Evolutionary conservation across 1,140 invertebrate genomes (phyloP).

Genomic region (Nilaparvata lugens): DNA sequence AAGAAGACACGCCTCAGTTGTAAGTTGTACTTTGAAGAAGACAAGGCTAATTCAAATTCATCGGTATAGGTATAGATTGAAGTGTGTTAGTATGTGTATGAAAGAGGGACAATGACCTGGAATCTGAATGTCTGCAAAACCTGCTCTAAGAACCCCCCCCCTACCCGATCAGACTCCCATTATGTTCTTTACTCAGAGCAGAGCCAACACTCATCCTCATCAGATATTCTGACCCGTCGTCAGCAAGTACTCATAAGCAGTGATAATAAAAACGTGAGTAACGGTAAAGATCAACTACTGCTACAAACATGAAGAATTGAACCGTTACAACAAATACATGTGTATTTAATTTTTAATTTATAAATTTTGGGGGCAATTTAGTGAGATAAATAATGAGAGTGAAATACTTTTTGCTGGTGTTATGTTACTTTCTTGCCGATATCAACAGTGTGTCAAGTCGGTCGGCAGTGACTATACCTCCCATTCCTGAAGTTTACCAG

Average conservation of each 20-base stretch:
- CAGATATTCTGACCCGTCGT: background rate
- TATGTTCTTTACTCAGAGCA: slow-evolving; percentile 1
- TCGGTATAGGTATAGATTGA: slow-evolving; percentile 8
- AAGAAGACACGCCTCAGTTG: no score
- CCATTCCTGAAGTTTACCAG: slow-evolving; percentile 35
- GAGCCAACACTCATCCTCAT: background rate
- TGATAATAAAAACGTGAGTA: background rate
- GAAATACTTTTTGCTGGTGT: no score
- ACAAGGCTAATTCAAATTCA: background rate
- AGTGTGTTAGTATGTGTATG: slow-evolving; percentile 3
- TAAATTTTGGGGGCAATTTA: no score
- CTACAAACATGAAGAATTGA: background rate
- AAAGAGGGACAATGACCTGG: slow-evolving; percentile 2
- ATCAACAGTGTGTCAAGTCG: background rate
- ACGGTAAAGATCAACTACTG: background rate
- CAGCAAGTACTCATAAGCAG: background rate
- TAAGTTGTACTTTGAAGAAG: background rate
- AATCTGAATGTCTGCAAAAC: background rate
- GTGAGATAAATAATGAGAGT: no score
- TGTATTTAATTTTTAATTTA: no score
- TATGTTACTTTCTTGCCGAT: no score
- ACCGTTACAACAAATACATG: no score
- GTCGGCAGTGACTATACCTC: slow-evolving; percentile 26
- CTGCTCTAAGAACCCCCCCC: background rate
- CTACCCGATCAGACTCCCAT: background rate